These are phyloP conservation scores for Ornithoptera alexandrae DNA, from an alignment of 2,888 invertebrate genomes.

Conservation along the genomic window DNA sequence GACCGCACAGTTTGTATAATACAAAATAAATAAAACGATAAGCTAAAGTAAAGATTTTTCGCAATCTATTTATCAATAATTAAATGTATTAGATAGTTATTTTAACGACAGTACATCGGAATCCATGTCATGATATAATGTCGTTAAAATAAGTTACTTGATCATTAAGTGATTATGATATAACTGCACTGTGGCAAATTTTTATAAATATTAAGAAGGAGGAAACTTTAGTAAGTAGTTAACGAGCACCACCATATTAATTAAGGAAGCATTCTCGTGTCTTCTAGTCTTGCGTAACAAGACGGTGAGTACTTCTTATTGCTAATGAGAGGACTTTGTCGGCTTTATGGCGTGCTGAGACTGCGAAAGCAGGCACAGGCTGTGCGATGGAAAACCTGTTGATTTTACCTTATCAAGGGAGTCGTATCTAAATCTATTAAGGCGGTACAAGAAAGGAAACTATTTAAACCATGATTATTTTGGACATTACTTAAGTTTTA, in stretches of 20 bases:
- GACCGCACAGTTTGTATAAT: conserved; percentile 36
- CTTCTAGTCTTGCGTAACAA: conserved; percentile 60
- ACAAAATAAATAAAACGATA: no score
- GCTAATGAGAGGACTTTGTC: conserved; percentile 59
- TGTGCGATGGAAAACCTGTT: conserved; percentile 8
- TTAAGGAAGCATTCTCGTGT: conserved; percentile 59
- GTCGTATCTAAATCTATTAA: background rate
- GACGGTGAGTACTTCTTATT: conserved; percentile 58
- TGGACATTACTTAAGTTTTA: background rate
- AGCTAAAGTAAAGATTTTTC: no score
- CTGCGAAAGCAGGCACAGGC: conserved; percentile 33
- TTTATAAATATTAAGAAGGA: background rate
- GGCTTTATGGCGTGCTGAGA: conserved; percentile 51
- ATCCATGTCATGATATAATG: no score
- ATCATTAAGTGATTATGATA: no score
- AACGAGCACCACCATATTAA: conserved; percentile 47
- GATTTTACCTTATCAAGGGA: conserved; percentile 23
- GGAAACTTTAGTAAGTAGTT: background rate
- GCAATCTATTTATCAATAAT: no score
- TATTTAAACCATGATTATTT: background rate
- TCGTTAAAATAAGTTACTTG: no score
- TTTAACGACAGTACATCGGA: no score
- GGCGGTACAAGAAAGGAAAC: background rate
- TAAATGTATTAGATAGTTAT: no score
- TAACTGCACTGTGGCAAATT: no score